Evolutionary conservation across 2,797 vertebrate genomes (phyloP).

Genomic region (Falco rusticolus): DNA sequence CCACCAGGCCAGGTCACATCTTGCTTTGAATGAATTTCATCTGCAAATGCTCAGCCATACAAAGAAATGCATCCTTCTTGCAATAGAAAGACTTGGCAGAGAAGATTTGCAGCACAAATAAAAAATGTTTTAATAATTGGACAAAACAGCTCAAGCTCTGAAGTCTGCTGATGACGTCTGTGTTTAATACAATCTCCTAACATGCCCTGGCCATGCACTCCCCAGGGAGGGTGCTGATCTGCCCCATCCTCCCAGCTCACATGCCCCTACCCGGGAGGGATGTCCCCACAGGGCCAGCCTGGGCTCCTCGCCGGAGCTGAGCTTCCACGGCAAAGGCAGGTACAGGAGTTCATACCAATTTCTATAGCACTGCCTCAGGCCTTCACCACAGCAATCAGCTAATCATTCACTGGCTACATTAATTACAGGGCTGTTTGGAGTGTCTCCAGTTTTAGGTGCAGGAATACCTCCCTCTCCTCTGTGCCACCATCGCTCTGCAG

Average conservation of each 20-base stretch:
- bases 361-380: neutral
- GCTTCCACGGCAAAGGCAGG: neutral
- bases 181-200: neutral
- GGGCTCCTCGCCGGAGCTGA: rapidly evolving
- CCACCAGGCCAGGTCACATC: neutral
- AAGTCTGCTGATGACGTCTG: neutral
- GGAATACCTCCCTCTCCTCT: neutral
- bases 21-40: neutral
- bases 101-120: neutral
- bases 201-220: rapidly evolving
- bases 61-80: neutral
- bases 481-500: rapidly evolving
- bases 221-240: neutral
- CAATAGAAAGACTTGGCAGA: neutral
- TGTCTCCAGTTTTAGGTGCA: neutral
- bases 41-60: neutral
- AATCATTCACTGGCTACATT: neutral
- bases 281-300: neutral
- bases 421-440: neutral
- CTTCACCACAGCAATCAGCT: neutral
- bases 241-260: rapidly evolving
- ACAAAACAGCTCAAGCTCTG: neutral
- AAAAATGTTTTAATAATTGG: neutral
- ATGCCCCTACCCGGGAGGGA: rapidly evolving
- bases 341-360: neutral